These are phyloP conservation scores for Macquaria ambigua DNA, from an alignment of 2,113 vertebrate species.

Conservation along the genomic window DNA sequence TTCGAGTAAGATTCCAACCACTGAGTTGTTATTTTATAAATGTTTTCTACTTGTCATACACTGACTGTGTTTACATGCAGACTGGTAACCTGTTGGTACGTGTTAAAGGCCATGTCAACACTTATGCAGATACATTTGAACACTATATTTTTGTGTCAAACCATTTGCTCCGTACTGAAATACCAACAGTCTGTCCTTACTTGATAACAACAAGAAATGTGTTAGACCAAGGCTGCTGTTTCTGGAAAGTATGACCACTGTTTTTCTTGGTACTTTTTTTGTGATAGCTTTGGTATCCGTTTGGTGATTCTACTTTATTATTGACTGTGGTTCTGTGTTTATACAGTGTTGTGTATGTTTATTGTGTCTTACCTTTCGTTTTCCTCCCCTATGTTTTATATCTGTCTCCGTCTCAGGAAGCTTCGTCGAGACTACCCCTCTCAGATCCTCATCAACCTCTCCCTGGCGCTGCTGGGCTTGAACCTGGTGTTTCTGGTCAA, in stretches of 20 bases:
- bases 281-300: background rate
- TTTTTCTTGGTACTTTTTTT: background rate
- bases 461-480: constrained; percentile 87
- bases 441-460: constrained; percentile 93
- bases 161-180: background rate
- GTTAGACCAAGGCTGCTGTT: background rate
- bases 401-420: constrained; percentile 79
- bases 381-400: background rate
- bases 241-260: background rate
- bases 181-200: background rate
- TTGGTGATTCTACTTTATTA: background rate
- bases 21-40: background rate
- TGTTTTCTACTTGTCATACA: background rate
- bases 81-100: background rate
- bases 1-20: constrained; percentile 87
- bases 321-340: background rate
- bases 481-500: constrained; percentile 90
- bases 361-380: background rate
- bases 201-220: background rate
- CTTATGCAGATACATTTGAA: background rate
- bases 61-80: constrained; percentile 13
- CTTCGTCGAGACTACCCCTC: constrained; percentile 89
- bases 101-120: background rate
- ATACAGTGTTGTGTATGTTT: background rate
- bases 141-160: background rate